These are phyloP conservation scores for Pangasianodon gigas DNA, from an alignment of 2,113 vertebrate genomes.

Conservation along the genomic window DNA sequence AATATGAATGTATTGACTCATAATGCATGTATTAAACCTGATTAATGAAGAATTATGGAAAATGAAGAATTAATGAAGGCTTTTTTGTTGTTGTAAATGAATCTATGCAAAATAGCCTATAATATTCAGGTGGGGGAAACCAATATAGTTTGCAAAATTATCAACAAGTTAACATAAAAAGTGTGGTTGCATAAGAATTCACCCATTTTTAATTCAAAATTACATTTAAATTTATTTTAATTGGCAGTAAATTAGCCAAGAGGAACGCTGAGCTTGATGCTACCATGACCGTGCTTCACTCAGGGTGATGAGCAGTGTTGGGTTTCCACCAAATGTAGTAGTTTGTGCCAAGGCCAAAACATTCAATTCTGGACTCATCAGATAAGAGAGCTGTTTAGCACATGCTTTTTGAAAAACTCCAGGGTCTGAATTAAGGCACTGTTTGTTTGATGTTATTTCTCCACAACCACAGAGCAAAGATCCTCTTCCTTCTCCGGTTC, in stretches of 20 bases:
- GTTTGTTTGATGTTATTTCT: background rate
- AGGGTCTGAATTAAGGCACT: background rate
- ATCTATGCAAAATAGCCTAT: background rate
- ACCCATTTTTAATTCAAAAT: background rate
- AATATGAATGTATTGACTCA: background rate
- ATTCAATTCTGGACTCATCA: background rate
- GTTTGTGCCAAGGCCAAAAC: background rate
- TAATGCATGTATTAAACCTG: background rate
- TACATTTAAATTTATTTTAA: background rate
- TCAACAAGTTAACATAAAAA: background rate
- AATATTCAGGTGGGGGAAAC: background rate
- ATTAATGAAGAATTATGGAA: background rate
- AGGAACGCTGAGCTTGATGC: background rate
- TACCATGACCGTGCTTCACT: background rate
- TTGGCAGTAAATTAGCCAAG: background rate
- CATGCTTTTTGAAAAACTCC: background rate
- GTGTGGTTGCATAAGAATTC: background rate
- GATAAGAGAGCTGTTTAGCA: background rate
- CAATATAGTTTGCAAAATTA: background rate
- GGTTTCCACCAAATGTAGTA: background rate
- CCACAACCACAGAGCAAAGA: slow-evolving; percentile 77
- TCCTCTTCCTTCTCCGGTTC: slow-evolving; percentile 87
- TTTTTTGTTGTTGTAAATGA: background rate
- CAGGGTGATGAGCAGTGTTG: background rate
- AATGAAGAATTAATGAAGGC: background rate